Percentiles rank a stretch among this genome's conserved stretches.
Evolutionary conservation across 2,797 vertebrate species (phyloP).

Genomic region (Sebastes minor): DNA sequence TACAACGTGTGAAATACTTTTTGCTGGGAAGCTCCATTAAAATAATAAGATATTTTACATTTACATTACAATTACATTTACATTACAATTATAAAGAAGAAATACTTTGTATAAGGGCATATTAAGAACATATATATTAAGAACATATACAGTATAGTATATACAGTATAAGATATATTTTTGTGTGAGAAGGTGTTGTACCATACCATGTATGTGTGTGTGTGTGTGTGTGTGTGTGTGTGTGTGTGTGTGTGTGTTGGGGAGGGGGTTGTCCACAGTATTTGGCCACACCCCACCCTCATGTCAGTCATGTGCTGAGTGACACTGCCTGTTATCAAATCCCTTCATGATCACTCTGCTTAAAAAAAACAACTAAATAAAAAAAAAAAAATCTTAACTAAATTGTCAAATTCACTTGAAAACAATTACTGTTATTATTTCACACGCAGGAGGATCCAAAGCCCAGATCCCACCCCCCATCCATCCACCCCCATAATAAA

Average conservation of each 20-base stretch:
- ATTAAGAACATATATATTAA: no score
- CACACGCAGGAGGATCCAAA: not conserved
- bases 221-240: not conserved
- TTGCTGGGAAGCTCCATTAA: no score
- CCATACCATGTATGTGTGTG: not conserved
- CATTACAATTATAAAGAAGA: no score
- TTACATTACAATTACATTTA: no score
- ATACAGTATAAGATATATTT: no score
- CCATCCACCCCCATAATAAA: not conserved
- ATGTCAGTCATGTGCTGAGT: conserved; percentile 36
- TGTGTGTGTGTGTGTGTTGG: not conserved
- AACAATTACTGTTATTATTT: conserved; percentile 4
- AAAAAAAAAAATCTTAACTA: not conserved
- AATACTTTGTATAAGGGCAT: no score
- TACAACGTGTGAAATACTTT: no score
- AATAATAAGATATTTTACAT: no score
- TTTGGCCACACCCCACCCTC: conserved; percentile 47
- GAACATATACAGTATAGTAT: no score
- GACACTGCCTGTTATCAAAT: conserved; percentile 9
- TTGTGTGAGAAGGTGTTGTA: no score
- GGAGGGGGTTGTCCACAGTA: not conserved
- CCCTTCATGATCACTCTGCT: not conserved
- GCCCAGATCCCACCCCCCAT: not conserved
- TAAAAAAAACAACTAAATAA: not conserved
- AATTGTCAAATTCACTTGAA: not conserved